These are phyloP conservation scores for Scleropages formosus DNA, from an alignment of 2,797 vertebrate species.

Conservation along the genomic window DNA sequence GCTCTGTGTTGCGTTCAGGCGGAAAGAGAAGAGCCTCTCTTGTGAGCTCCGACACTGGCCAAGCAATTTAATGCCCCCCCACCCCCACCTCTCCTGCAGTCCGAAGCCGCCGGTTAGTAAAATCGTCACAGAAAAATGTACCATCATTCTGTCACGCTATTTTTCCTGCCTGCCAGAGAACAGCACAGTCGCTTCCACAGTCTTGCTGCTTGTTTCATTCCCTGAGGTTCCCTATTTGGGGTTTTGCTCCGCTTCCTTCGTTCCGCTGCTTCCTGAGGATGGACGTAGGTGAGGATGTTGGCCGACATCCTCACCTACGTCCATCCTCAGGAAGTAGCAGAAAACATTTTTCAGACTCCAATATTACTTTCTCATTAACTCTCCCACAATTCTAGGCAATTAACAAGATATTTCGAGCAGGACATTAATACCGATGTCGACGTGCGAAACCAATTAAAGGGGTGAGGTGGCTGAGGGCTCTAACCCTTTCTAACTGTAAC, in stretches of 20 bases:
- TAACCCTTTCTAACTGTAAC: conserved; percentile 14
- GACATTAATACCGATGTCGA: conserved; percentile 23
- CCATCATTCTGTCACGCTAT: not conserved
- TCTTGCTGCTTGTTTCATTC: not conserved
- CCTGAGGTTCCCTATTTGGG: not conserved
- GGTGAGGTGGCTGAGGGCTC: not conserved
- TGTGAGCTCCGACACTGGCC: conserved; percentile 1
- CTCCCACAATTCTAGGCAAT: conserved; percentile 17
- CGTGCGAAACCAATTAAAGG: conserved; percentile 24
- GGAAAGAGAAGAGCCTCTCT: not conserved
- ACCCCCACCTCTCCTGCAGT: not conserved
- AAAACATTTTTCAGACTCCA: conserved; percentile 28
- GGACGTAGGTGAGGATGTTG: too few species aligned
- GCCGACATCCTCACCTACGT: not conserved
- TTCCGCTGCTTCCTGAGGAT: too few species aligned
- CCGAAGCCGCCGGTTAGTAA: not conserved
- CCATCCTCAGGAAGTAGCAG: conserved; percentile 7
- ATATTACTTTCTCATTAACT: conserved; percentile 28
- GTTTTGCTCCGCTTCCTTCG: not conserved
- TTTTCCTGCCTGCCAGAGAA: not conserved
- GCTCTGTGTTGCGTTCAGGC: not conserved
- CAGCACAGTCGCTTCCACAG: not conserved
- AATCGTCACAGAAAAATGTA: not conserved
- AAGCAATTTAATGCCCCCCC: conserved; percentile 19
- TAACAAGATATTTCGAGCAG: conserved; percentile 23